Evolutionary conservation across 2,113 vertebrate genomes (phyloP).

Genomic region (Poecilia latipinna): DNA sequence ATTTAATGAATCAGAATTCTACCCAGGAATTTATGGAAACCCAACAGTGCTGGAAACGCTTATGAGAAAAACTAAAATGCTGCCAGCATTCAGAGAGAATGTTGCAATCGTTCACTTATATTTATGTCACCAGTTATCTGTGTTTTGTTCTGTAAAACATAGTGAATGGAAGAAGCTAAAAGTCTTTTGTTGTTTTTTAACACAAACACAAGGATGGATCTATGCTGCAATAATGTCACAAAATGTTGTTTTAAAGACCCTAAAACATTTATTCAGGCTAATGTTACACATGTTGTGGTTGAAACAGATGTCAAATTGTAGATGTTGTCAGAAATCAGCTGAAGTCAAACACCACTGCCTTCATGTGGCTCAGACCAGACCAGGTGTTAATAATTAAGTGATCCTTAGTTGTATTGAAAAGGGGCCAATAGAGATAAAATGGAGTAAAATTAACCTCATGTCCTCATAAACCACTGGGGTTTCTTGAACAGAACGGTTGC

Average conservation of each 20-base stretch:
- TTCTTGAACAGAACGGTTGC: no score
- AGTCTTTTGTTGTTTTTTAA: not conserved
- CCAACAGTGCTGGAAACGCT: not conserved
- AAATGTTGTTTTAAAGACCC: not conserved
- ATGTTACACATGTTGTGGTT: not conserved
- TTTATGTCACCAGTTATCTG: no score
- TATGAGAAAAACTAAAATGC: not conserved
- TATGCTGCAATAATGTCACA: not conserved
- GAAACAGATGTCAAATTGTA: not conserved
- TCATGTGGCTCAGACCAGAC: no score
- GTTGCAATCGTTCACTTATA: not conserved
- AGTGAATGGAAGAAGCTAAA: not conserved
- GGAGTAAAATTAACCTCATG: no score
- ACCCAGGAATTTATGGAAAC: not conserved
- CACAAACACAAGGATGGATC: not conserved
- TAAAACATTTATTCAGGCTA: not conserved
- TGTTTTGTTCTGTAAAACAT: no score
- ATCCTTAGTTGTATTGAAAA: no score
- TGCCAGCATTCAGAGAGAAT: not conserved
- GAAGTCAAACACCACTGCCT: not conserved
- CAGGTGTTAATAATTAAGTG: not conserved
- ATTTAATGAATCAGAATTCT: not conserved
- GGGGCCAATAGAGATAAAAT: not conserved
- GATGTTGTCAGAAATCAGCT: not conserved
- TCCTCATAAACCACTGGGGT: no score